Evolutionary conservation across 2,888 invertebrate genomes (phyloP).

Genomic region (Odontomyia ornata): DNA sequence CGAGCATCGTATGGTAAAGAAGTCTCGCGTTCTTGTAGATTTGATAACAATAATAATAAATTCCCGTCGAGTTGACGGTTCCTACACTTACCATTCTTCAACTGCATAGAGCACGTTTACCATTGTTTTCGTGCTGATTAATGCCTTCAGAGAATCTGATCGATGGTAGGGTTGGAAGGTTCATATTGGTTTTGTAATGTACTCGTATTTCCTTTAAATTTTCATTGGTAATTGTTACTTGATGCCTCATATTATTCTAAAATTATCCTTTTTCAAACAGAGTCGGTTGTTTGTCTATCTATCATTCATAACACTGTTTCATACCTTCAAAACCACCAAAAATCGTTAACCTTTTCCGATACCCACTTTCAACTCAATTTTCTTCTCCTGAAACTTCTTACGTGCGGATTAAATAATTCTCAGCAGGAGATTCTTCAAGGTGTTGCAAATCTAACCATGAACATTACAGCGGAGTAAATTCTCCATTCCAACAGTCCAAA

Average conservation of each 20-base stretch:
- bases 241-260: too few relatives aligned
- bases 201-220: too few relatives aligned
- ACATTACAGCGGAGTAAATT: not conserved
- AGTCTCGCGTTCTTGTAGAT: not conserved
- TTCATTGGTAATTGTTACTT: too few relatives aligned
- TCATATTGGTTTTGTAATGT: too few relatives aligned
- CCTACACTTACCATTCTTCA: constrained; percentile 1
- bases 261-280: too few relatives aligned
- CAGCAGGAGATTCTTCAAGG: not conserved
- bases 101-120: not conserved
- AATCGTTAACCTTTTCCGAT: not conserved
- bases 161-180: not conserved
- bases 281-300: too few relatives aligned
- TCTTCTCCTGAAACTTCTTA: not conserved
- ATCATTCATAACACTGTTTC: too few relatives aligned
- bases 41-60: constrained; percentile 38
- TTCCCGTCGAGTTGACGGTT: constrained; percentile 15
- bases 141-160: not conserved
- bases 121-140: constrained; percentile 22
- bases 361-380: not conserved
- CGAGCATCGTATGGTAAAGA: not conserved
- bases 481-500: not conserved
- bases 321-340: too few relatives aligned
- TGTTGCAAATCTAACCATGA: not conserved
- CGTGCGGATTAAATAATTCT: not conserved